These are phyloP conservation scores for Menidia beryllina DNA, from an alignment of 2,113 vertebrate species.

Conservation along the genomic window DNA sequence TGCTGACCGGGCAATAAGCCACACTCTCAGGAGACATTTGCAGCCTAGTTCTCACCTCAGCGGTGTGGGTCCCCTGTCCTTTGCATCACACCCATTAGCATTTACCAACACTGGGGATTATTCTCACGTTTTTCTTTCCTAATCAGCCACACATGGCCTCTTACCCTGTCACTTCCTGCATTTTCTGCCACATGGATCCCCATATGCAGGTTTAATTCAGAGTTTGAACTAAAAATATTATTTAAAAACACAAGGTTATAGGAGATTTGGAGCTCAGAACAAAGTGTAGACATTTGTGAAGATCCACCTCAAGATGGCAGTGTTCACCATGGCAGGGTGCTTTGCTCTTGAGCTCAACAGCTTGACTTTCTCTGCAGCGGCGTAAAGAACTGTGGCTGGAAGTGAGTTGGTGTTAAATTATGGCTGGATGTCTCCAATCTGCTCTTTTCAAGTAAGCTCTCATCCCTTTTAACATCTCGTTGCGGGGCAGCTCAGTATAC, in stretches of 20 bases:
- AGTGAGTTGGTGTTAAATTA: slow-evolving; percentile 49
- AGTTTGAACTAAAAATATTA: neutral
- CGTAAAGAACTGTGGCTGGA: slow-evolving; percentile 49
- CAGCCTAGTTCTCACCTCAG: slow-evolving; percentile 62
- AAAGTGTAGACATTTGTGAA: slow-evolving; percentile 60
- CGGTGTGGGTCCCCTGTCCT: slow-evolving; percentile 35
- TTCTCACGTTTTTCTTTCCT: slow-evolving; percentile 23
- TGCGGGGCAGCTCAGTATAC: neutral
- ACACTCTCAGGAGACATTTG: slow-evolving; percentile 58
- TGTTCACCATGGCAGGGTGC: slow-evolving; percentile 88
- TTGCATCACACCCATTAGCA: slow-evolving; percentile 29
- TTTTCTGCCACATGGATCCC: neutral
- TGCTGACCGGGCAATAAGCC: slow-evolving; percentile 71
- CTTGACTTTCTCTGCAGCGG: slow-evolving; percentile 41
- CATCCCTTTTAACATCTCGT: slow-evolving; percentile 22
- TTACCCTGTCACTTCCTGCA: neutral
- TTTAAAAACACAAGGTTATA: slow-evolving; percentile 13
- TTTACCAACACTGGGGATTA: slow-evolving; percentile 1
- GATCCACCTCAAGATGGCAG: slow-evolving; percentile 90
- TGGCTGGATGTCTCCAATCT: slow-evolving; percentile 25
- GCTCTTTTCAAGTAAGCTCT: slow-evolving; percentile 37
- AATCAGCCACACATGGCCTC: slow-evolving; percentile 15
- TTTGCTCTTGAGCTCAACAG: slow-evolving; percentile 42
- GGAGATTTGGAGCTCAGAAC: slow-evolving; percentile 10
- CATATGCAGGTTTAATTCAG: neutral